Base-by-base conservation (phyloP, 2,888 invertebrate genomes). In the Eugnorisma glareosa region DNA sequence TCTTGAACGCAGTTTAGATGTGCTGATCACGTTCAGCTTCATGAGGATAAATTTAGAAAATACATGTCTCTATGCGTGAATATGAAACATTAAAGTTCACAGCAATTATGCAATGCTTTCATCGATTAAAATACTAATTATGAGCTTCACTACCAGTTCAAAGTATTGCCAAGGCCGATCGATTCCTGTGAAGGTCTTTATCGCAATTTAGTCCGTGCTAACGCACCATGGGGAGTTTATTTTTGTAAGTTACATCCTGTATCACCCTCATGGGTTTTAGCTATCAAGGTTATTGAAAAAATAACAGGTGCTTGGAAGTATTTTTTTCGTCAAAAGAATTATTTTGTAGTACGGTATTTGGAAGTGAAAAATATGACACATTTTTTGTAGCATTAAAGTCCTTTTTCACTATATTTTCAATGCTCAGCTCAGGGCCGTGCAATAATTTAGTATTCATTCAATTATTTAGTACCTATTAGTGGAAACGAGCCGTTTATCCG, bases 141-240 rank as follows among this genome's bases (percentile, higher is more conserved):
- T 64, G 63, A 64, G 73, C 66, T 70, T 61, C 59, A 68, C 15
- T 57, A 59, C 10, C 37, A 28, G 59, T 76, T 72, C 69, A 81
- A 73, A 31, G 73, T 73, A 73, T 64, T 3, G 64, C 45, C 77
- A 75, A 84, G 84, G 84, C 3, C 61, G 61, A 84, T 84, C 84
- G 77, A 84, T 84, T 71, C 21, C 13, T 40, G 15, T 31, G 73
- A 74, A 73, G 54, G 76, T n/a, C 61, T 57, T 70, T 73, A 31
- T 77, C 35, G 80, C 40, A 59, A 71, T 76, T 76, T 45, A 66
- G 10, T 43, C n/a, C 31, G 43, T 71, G 28, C 21, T 28, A 75
- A 75, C 67, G 61, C 70, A 73, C 37, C 45, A 64, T 70, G 7
- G 35, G 51, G 48, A 35, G 64, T 54, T 59, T 37, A 21, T 73